A percentile compares a stretch with the other conserved stretches of the same genome.
phyloP scores from a whole-genome alignment of 1,140 invertebrate species.

The Pogonognathellus flavescens region DNA sequence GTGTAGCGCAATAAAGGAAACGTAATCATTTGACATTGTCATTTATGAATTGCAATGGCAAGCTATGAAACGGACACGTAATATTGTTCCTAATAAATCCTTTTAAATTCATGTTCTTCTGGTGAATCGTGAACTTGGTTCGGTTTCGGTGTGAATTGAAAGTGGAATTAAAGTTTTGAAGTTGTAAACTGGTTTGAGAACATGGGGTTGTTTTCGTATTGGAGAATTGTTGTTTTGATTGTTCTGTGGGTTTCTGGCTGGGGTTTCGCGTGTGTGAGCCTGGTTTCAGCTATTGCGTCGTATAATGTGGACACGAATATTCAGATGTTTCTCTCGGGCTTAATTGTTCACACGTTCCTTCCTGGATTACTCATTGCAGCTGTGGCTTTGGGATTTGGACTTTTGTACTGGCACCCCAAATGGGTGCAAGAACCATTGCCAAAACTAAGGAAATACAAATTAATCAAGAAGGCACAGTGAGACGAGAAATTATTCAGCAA shows the following conservation, averaged over 20 bases:
- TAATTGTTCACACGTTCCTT: slow-evolving; percentile 29
- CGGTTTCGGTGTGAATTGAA: too few relatives aligned
- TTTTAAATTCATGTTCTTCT: too few relatives aligned
- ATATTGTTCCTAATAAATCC: too few relatives aligned
- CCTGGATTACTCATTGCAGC: slow-evolving; percentile 50
- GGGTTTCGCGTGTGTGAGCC: slow-evolving; percentile 49
- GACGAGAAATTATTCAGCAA: neutral
- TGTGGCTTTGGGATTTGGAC: slow-evolving; percentile 14
- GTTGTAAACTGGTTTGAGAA: neutral
- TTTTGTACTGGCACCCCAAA: slow-evolving; percentile 52
- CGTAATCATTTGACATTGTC: too few relatives aligned
- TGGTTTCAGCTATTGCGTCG: slow-evolving; percentile 40
- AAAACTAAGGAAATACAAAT: neutral
- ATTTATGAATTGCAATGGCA: too few relatives aligned
- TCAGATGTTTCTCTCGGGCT: slow-evolving; percentile 33
- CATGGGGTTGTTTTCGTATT: slow-evolving; percentile 26
- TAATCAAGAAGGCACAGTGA: neutral
- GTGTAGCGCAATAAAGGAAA: too few relatives aligned
- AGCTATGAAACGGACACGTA: too few relatives aligned
- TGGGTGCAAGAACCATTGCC: slow-evolving; percentile 10
- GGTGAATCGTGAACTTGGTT: too few relatives aligned
- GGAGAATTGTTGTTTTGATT: slow-evolving; percentile 42
- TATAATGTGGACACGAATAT: slow-evolving; percentile 52
- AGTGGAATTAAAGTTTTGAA: neutral
- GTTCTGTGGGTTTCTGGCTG: slow-evolving; percentile 54